These are phyloP conservation scores for Drosophila saltans DNA, from an alignment of 1,140 invertebrate genomes.

Conservation along the genomic window DNA sequence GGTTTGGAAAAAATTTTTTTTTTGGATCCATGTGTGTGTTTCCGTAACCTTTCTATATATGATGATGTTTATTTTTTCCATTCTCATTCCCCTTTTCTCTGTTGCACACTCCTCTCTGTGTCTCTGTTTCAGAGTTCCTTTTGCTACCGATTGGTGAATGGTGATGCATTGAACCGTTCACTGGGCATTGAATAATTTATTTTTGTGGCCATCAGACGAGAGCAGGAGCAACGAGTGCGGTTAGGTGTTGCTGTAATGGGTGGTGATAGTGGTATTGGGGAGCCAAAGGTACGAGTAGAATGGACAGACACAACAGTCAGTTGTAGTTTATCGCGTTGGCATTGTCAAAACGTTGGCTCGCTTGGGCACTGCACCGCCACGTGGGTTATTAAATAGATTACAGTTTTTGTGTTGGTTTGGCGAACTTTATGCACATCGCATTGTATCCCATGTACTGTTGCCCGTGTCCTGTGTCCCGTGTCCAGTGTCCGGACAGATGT, in stretches of 20 bases:
- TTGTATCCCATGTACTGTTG: slow-evolving; percentile 1
- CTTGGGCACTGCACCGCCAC: slow-evolving; percentile 35
- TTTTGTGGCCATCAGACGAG: slow-evolving; percentile 19
- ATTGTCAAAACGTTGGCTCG: slow-evolving; percentile 41
- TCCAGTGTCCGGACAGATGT: background rate
- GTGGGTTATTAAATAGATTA: slow-evolving; percentile 80
- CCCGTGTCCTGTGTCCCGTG: background rate
- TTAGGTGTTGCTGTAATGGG: background rate
- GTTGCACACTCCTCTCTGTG: background rate
- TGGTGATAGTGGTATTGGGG: background rate
- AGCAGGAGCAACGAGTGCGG: background rate
- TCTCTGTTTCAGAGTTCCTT: slow-evolving; percentile 2
- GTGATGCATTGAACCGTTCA: slow-evolving; percentile 48
- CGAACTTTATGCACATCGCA: slow-evolving; percentile 50
- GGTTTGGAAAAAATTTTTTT: background rate
- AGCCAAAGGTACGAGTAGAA: background rate
- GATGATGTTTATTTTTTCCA: slow-evolving; percentile 1
- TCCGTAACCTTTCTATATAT: background rate
- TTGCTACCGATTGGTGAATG: slow-evolving; percentile 17
- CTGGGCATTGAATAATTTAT: slow-evolving; percentile 54
- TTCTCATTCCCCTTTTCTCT: background rate
- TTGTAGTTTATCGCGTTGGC: slow-evolving; percentile 55
- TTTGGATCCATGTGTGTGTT: slow-evolving; percentile 4
- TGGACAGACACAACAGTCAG: slow-evolving; percentile 23
- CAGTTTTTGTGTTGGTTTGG: slow-evolving; percentile 53